Base-by-base conservation (phyloP, 2,113 vertebrate genomes). In the Hucho hucho region DNA sequence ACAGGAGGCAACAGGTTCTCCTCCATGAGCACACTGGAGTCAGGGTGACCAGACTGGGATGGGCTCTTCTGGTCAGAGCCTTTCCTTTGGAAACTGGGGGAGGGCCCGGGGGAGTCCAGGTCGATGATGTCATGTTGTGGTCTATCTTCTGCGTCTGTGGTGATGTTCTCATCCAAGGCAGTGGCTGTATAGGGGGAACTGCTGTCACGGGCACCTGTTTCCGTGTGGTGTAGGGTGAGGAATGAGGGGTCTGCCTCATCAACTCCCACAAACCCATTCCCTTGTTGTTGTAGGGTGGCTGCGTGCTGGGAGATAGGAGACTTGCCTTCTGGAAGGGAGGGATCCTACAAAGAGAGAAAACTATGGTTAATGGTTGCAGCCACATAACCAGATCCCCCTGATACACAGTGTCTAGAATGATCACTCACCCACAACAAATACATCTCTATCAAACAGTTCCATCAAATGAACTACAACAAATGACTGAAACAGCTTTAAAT, bases 131-230 rank as follows among this genome's bases (percentile, higher is more conserved):
- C 70, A 64, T 59, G 0, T 72, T 53, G 4, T 37, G 3, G 2
- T n/a, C 75, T 68, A 0, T 0, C 0, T 0, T 20, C 26, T 1
- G 85, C 74, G 0, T 87, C 78, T 0, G 18, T 83, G 14, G 88
- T 89, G 74, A 86, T 0, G 0, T 91, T 92, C 70, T 93, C 87
- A 43, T 87, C 46, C 0, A 1, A 6, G 20, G 65, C 70, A 12
- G 74, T 64, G 0, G 72, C 64, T 37, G 7, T 25, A 11, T 13
- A 79, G 4, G 79, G 79, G 29, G 89, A 87, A 75, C 87, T 89
- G 58, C 18, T 68, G 14, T 63, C 53, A 12, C 28, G 58, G 56
- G 70, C 46, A 77, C 74, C 47, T 75, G 69, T 65, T 58, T 67
- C 69, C 70, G 76, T 26, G 28, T 49, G 56, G 56, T 75, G 58